Conservation (phyloP, 2,797 vertebrate genomes). For the Menidia menidia region DNA sequence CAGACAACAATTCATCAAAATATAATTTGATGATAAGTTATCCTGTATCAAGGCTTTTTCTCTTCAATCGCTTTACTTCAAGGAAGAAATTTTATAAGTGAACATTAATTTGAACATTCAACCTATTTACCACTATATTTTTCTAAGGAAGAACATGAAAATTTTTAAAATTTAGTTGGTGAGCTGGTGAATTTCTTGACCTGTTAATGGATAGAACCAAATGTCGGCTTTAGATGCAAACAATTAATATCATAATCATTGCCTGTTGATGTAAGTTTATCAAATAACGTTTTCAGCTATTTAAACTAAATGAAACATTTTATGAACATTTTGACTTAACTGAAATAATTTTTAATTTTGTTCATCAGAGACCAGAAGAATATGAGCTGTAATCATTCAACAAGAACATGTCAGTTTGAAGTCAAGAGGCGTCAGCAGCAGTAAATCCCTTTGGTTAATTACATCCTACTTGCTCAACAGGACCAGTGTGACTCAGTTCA, state of each 20-base stretch:
- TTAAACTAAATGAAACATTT: background rate
- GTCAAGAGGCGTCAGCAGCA: background rate
- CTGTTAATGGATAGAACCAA: background rate
- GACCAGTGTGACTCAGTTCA: constrained; percentile 3
- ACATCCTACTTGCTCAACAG: constrained; percentile 7
- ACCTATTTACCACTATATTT: too few relatives aligned
- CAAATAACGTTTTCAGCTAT: background rate
- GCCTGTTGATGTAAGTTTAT: background rate
- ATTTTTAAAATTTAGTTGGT: too few relatives aligned
- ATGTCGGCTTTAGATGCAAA: background rate
- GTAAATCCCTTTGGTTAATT: background rate
- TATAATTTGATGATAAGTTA: too few relatives aligned
- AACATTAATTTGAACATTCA: too few relatives aligned
- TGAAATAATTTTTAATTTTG: background rate
- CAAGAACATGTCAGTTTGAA: background rate
- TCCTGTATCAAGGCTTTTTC: too few relatives aligned
- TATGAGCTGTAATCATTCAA: background rate
- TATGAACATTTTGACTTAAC: background rate
- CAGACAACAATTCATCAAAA: too few relatives aligned
- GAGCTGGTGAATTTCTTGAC: too few relatives aligned
- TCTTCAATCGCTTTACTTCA: too few relatives aligned
- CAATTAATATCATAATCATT: background rate
- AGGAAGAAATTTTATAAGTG: too few relatives aligned
- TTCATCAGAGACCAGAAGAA: background rate
- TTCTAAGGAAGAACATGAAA: too few relatives aligned